phyloP scores from a whole-genome alignment of 2,797 vertebrate genomes.

The Aldrovandia affinis region DNA sequence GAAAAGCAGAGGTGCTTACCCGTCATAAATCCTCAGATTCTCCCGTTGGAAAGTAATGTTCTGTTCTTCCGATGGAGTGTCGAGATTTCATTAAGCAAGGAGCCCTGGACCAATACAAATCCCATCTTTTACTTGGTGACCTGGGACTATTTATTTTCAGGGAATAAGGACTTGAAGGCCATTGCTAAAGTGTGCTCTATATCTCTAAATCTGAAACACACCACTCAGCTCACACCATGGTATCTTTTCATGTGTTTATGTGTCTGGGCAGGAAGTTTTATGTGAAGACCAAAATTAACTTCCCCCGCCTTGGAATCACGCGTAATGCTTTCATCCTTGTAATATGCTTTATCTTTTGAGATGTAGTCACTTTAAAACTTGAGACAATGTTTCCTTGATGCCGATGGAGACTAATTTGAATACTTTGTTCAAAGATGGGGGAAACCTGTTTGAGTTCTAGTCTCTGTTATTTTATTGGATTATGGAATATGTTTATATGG shows the following conservation, averaged over 20 bases:
- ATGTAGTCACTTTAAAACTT: neutral
- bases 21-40: slow-evolving; percentile 30
- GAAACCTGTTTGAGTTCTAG: neutral
- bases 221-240: neutral
- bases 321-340: neutral
- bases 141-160: slow-evolving; percentile 29
- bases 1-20: slow-evolving; percentile 25
- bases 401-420: neutral
- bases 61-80: slow-evolving; percentile 20
- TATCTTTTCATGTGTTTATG: slow-evolving; percentile 35
- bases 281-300: slow-evolving; percentile 31
- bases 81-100: slow-evolving; percentile 33
- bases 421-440: neutral
- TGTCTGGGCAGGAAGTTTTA: slow-evolving; percentile 32
- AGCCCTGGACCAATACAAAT: slow-evolving; percentile 21
- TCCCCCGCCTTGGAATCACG: slow-evolving; percentile 21
- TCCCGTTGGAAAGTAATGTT: slow-evolving; percentile 23
- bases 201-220: slow-evolving; percentile 27
- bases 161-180: slow-evolving; percentile 28
- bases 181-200: slow-evolving; percentile 23
- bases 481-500: too few relatives aligned
- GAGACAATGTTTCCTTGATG: neutral
- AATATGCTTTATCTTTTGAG: neutral
- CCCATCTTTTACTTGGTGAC: slow-evolving; percentile 41
- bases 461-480: neutral